These are phyloP conservation scores for Chaenogobius annularis DNA, from an alignment of 2,113 vertebrate species.

Conservation along the genomic window DNA sequence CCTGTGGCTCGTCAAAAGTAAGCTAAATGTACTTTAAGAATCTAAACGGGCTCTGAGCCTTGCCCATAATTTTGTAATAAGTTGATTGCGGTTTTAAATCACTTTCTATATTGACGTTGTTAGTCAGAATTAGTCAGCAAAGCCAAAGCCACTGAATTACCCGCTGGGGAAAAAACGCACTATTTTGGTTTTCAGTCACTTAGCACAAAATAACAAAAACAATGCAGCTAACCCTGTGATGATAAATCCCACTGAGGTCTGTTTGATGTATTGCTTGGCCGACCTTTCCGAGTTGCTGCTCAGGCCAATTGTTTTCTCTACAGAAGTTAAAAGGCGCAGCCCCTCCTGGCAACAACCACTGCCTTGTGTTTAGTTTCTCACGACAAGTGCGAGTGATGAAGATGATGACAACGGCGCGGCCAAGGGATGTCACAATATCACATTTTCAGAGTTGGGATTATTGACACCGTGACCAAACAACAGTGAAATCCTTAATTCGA, in stretches of 20 bases:
- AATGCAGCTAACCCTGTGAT: conserved; percentile 49
- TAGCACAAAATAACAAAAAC: conserved; percentile 19
- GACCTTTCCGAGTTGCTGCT: conserved; percentile 14
- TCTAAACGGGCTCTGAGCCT: not conserved
- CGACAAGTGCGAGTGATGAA: conserved; percentile 10
- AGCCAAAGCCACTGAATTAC: conserved; percentile 13
- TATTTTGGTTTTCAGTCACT: conserved; percentile 19
- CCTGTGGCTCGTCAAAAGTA: conserved; percentile 87
- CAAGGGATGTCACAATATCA: not conserved
- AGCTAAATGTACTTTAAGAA: conserved; percentile 7
- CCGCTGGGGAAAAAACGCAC: not conserved
- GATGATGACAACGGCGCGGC: conserved; percentile 8
- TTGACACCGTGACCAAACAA: not conserved
- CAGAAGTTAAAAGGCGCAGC: conserved; percentile 25
- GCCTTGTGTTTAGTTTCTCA: conserved; percentile 21
- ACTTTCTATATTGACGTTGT: not conserved
- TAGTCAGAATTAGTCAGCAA: not conserved
- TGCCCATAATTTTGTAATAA: not conserved
- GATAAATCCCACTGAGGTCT: conserved; percentile 38
- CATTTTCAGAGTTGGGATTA: not conserved
- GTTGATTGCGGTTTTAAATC: not conserved
- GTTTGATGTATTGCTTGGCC: conserved; percentile 39
- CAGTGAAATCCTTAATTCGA: not conserved
- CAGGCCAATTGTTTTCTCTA: conserved; percentile 26
- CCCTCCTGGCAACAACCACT: conserved; percentile 18